These are phyloP conservation scores for Nanorana parkeri DNA, from an alignment of 2,113 vertebrate genomes.

Conservation along the genomic window DNA sequence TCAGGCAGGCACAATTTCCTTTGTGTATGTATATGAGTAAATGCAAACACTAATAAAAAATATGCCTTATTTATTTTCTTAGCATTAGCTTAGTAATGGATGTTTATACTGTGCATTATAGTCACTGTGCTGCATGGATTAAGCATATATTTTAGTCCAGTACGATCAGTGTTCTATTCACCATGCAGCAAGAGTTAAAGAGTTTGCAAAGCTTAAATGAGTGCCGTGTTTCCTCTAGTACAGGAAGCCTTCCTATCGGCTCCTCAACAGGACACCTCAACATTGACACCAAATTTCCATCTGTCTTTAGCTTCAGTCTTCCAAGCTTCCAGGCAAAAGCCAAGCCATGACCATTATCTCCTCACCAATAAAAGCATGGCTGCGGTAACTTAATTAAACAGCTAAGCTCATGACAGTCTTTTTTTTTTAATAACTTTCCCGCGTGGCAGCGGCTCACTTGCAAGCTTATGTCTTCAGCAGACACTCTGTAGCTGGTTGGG, in stretches of 20 bases:
- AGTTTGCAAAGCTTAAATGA: conserved; percentile 61
- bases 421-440: conserved; percentile 47
- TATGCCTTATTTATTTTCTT: conserved; percentile 60
- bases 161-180: conserved; percentile 60
- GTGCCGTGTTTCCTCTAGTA: conserved; percentile 50
- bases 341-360: conserved; percentile 51
- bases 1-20: conserved; percentile 67
- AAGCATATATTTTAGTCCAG: conserved; percentile 62
- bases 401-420: conserved; percentile 56
- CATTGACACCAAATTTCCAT: conserved; percentile 28
- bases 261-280: conserved; percentile 13
- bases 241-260: conserved; percentile 2
- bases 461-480: conserved; percentile 65
- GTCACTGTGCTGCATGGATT: conserved; percentile 62
- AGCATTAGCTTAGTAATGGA: conserved; percentile 57
- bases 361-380: conserved; percentile 54
- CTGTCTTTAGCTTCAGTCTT: conserved; percentile 51
- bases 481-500: conserved; percentile 57
- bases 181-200: conserved; percentile 60
- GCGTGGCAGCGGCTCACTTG: conserved; percentile 15
- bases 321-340: conserved; percentile 58
- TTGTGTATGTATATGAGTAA: conserved; percentile 63
- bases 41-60: conserved; percentile 66
- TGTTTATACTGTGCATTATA: conserved; percentile 60
- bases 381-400: conserved; percentile 56